Conservation (phyloP, 2,888 invertebrate species). For the Idaea aversata region DNA sequence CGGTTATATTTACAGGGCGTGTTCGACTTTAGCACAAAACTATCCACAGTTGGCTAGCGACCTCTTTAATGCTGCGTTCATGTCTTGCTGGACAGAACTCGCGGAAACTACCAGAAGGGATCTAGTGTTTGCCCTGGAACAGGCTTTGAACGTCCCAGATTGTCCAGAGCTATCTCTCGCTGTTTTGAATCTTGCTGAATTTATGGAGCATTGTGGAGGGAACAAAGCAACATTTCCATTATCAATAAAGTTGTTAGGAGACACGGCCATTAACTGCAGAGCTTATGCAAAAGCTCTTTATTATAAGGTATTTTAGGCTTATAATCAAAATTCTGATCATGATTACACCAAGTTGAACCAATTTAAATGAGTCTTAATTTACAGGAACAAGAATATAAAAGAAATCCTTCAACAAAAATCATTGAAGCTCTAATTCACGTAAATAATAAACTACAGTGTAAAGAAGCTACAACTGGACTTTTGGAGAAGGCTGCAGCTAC, state of each 20-base stretch:
- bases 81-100: slow-evolving; percentile 99
- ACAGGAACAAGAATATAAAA: slow-evolving; percentile 94
- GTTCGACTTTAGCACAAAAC: slow-evolving; percentile 93
- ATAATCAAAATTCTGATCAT: not conserved
- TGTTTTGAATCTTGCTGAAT: slow-evolving; percentile 97
- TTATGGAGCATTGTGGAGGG: slow-evolving; percentile 96
- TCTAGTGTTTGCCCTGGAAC: slow-evolving; percentile 90
- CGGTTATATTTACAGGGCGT: slow-evolving; percentile 82
- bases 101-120: slow-evolving; percentile 90
- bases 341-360: not conserved
- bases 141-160: slow-evolving; percentile 94
- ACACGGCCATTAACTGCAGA: slow-evolving; percentile 95
- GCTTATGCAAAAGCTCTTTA: slow-evolving; percentile 84
- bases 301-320: slow-evolving; percentile 70
- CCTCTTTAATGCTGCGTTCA: slow-evolving; percentile 98
- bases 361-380: slow-evolving; percentile 25
- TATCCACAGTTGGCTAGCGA: slow-evolving; percentile 96
- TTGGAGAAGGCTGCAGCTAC: slow-evolving; percentile 94
- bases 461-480: slow-evolving; percentile 97
- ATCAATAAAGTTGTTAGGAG: slow-evolving; percentile 91
- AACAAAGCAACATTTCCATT: slow-evolving; percentile 95
- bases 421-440: slow-evolving; percentile 96
- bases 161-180: slow-evolving; percentile 97
- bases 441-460: slow-evolving; percentile 98
- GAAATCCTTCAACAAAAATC: slow-evolving; percentile 84